These are phyloP conservation scores for Haliclona indistincta DNA, from an alignment of 37 sponge, comb jelly and placozoan species.

Conservation along the genomic window DNA sequence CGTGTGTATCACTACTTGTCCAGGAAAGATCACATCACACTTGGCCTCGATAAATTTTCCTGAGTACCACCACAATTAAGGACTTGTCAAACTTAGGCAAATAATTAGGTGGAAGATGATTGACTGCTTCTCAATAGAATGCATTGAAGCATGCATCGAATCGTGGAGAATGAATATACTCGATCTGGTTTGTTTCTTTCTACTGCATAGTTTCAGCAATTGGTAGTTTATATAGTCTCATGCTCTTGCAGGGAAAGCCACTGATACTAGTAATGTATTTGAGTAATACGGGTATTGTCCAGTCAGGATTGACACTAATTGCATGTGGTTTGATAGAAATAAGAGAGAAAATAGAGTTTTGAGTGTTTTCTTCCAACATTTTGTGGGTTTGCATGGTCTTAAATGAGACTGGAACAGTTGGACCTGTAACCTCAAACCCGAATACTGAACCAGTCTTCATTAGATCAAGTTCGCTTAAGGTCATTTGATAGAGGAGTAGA, in stretches of 20 bases:
- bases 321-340: conserved; percentile 30
- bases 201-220: no score
- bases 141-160: no score
- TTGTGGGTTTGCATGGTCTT: conserved; percentile 18
- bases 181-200: no score
- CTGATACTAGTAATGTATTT: conserved; percentile 59
- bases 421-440: conserved; percentile 62
- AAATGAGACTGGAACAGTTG: conserved; percentile 55
- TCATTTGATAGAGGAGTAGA: conserved; percentile 27
- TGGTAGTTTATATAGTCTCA: no score
- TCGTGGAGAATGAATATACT: no score
- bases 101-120: no score
- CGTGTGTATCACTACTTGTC: no score
- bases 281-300: conserved; percentile 45
- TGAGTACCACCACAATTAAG: no score
- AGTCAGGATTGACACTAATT: conserved; percentile 53
- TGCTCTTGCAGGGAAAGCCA: conserved; percentile 34
- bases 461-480: conserved; percentile 33
- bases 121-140: no score
- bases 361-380: not conserved
- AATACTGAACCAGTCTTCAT: conserved; percentile 12
- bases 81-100: no score
- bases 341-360: conserved; percentile 6
- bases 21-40: no score
- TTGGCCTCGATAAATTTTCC: no score